Evolutionary conservation across 2,113 vertebrate species (phyloP), one percentile per base, ranked within the genome.

Genomic region (Solea solea): DNA sequence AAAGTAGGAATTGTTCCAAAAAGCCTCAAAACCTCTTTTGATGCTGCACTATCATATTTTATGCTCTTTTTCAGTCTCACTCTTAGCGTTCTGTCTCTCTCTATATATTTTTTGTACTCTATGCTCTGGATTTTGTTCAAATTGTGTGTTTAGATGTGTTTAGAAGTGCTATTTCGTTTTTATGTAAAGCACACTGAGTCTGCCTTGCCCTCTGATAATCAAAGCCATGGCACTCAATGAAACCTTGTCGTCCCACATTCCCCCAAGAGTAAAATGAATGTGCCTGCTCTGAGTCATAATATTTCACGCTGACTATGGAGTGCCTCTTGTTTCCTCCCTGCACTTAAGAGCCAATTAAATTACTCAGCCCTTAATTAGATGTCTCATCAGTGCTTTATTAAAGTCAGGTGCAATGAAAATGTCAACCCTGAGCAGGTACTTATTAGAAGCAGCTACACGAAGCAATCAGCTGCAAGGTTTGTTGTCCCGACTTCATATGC

Each of bases 341-440:
- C 15, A 42, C 55, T 75, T 34, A 56, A 61, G 58, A 53, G 15
- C 41, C 48, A 51, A 50, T 69, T 69, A 10, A 61, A 59, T 39
- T 16, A 55, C 2, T 42, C n/a, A 3, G 25, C 60, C 55, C 40
- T 12, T 59, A 69, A 78, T 73, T 52, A 67, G 39, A 52, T 57
- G 27, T n/a, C 62, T 62, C 66, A 81, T 78, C 55, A 66, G 48
- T 25, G 28, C 69, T 64, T 76, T 51, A 79, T 73, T 73, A 44
- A 58, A 70, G 51, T 49, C 72, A 60, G 64, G 67, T 60, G 68
- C 14, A 2, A 27, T 50, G 57, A 44, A 70, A 72, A 78, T 74
- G 77, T 78, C 76, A 61, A 1, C 27, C 6, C 16, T 50, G 14
- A 61, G 5, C 53, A 73, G 63, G 42, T 53, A 56, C 69, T 72